Evolutionary conservation across 2,113 vertebrate genomes (phyloP).

Genomic region (Sapayoa aenigma): DNA sequence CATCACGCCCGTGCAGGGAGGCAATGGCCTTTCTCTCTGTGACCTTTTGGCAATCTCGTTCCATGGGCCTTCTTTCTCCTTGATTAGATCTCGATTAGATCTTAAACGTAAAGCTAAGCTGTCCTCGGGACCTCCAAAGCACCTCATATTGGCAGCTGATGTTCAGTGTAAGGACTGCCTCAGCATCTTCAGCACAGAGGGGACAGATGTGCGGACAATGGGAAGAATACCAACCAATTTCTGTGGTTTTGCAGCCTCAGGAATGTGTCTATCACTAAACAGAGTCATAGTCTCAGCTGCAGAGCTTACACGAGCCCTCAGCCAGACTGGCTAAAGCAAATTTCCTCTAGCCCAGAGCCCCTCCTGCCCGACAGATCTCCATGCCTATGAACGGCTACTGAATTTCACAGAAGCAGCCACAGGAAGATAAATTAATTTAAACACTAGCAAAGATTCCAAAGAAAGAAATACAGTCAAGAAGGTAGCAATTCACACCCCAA

Average conservation of each 20-base stretch:
- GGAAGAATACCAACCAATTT: background rate
- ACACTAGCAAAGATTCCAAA: constrained; percentile 54
- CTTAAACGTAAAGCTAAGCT: background rate
- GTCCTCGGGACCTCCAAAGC: background rate
- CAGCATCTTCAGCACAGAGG: background rate
- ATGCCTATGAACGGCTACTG: constrained; percentile 54
- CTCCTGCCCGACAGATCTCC: background rate
- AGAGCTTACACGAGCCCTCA: background rate
- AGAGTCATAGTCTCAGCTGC: background rate
- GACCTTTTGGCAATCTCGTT: background rate
- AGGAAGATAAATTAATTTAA: constrained; percentile 61
- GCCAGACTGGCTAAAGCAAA: constrained; percentile 30
- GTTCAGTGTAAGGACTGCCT: background rate
- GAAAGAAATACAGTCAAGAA: constrained; percentile 51
- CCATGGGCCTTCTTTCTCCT: background rate
- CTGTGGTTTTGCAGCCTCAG: background rate
- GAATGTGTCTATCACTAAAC: background rate
- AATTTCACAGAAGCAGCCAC: constrained; percentile 58
- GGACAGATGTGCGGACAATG: background rate
- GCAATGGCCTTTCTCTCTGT: background rate
- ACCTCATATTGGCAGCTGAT: background rate
- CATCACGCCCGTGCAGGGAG: fast-evolving
- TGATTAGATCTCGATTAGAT: background rate
- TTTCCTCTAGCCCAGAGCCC: constrained; percentile 21
- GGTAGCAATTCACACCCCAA: constrained; percentile 22